Percentiles rank a stretch among this genome's conserved stretches.
Conservation (phyloP, 2,888 invertebrate genomes). For the Kryphioiulus occultus region DNA sequence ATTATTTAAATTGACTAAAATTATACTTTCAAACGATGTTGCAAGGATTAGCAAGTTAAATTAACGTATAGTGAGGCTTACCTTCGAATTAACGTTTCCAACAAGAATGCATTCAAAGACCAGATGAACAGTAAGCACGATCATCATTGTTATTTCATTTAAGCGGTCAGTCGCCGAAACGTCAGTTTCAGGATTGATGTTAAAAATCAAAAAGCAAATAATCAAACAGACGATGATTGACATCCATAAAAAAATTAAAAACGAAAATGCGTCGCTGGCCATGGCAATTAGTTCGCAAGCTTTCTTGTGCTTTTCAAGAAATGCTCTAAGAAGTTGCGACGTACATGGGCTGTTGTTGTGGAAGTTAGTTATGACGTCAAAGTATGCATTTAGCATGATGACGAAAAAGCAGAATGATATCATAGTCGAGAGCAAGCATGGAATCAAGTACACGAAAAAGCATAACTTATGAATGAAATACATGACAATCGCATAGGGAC, state of each 20-base stretch:
- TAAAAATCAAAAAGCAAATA: background rate
- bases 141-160: background rate
- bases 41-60: too few species aligned
- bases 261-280: background rate
- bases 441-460: background rate
- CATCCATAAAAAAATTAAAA: background rate
- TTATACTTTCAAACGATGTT: too few species aligned
- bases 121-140: background rate
- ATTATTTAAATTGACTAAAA: too few species aligned
- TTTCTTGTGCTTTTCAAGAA: background rate
- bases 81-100: background rate
- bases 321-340: background rate
- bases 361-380: background rate
- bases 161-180: background rate
- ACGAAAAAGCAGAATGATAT: background rate
- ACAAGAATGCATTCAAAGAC: background rate
- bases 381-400: background rate
- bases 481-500: background rate
- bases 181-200: background rate
- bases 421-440: background rate
- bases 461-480: background rate
- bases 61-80: too few species aligned
- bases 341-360: too few species aligned
- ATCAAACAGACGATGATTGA: background rate
- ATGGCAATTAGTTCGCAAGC: background rate